Percentiles rank a stretch among this genome's conserved stretches.
phyloP scores from a whole-genome alignment of 2,888 invertebrate genomes.

The Nemotelus nigrinus region DNA sequence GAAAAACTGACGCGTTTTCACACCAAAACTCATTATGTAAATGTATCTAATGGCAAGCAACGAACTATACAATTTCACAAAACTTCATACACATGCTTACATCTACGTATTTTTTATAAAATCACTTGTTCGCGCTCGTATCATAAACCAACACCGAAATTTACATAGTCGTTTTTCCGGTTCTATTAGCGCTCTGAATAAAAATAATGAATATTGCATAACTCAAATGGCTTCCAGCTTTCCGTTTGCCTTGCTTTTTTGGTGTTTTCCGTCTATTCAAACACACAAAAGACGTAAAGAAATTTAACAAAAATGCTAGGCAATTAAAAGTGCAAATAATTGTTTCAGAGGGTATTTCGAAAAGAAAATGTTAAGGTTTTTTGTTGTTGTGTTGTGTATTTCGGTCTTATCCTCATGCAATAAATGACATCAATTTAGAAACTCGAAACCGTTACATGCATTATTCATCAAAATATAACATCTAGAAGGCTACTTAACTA shows the following conservation, averaged over 20 bases:
- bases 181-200: conserved; percentile 22
- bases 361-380: too few relatives aligned
- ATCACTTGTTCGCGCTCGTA: background rate
- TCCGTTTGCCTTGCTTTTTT: background rate
- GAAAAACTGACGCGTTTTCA: too few relatives aligned
- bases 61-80: background rate
- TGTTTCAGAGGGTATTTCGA: too few relatives aligned
- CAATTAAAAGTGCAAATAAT: too few relatives aligned
- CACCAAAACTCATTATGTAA: too few relatives aligned
- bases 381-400: background rate
- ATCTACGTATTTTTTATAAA: background rate
- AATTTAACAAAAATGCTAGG: background rate
- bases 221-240: background rate
- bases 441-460: background rate
- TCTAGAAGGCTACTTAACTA: too few relatives aligned
- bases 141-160: too few relatives aligned
- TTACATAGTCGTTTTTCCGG: conserved; percentile 25
- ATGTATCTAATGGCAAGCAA: too few relatives aligned
- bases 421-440: conserved; percentile 10
- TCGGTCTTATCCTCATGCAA: background rate
- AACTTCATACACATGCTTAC: background rate
- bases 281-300: background rate
- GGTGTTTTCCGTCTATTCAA: background rate
- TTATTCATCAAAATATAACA: too few relatives aligned
- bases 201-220: conserved; percentile 1